These are phyloP conservation scores for Lucilia cuprina DNA, from an alignment of 1,140 invertebrate genomes.

Conservation along the genomic window DNA sequence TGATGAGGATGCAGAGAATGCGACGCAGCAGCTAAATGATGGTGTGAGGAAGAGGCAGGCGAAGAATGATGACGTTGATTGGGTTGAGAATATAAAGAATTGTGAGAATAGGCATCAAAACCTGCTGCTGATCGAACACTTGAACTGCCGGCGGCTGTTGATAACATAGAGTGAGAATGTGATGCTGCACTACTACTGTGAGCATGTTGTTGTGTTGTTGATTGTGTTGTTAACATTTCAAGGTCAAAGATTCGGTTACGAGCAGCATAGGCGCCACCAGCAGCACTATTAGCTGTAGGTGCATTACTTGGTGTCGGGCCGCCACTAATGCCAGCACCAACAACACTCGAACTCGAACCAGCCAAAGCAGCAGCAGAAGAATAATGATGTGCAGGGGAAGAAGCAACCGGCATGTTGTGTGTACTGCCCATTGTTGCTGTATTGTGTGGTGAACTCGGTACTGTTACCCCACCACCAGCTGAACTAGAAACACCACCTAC, in stretches of 20 bases:
- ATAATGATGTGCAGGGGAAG: neutral
- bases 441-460: constrained; percentile 12
- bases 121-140: neutral
- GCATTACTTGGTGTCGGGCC: neutral
- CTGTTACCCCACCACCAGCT: too few species aligned
- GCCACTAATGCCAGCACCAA: neutral
- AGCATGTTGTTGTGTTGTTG: neutral
- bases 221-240: constrained; percentile 16
- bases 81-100: constrained; percentile 23
- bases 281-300: neutral
- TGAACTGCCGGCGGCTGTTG: constrained; percentile 2
- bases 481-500: neutral
- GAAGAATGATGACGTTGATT: neutral
- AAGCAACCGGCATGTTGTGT: constrained; percentile 8
- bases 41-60: neutral
- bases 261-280: neutral
- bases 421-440: neutral
- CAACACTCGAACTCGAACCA: neutral
- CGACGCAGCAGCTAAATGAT: neutral
- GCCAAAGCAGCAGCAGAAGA: neutral
- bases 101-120: constrained; percentile 27
- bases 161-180: constrained; percentile 25
- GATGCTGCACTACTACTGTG: constrained; percentile 20
- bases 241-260: constrained; percentile 21
- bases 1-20: neutral